These are phyloP conservation scores for Xerus inauris DNA, from an alignment of 2,113 vertebrate genomes.

Conservation along the genomic window DNA sequence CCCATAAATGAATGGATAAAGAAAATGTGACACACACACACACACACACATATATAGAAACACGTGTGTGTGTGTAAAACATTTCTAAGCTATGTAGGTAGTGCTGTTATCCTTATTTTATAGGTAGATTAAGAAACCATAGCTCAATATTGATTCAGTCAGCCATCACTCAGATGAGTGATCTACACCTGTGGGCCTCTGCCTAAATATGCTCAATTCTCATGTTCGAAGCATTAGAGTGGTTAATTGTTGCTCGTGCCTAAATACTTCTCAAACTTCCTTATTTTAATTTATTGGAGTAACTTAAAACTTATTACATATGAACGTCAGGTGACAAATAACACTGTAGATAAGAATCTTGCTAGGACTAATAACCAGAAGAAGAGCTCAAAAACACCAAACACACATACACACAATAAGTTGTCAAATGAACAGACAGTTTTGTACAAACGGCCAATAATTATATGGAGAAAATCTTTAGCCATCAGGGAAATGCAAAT, in stretches of 20 bases:
- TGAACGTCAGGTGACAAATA: slow-evolving; percentile 73
- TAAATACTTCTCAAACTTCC: slow-evolving; percentile 28
- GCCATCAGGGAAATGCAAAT: not conserved
- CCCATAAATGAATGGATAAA: too few relatives aligned
- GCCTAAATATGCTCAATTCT: slow-evolving; percentile 5
- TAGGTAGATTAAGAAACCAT: not conserved
- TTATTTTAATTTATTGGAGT: slow-evolving; percentile 36
- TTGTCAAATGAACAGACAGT: not conserved
- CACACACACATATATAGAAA: too few relatives aligned
- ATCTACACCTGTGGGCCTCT: not conserved
- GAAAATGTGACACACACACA: too few relatives aligned
- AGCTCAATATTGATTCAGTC: not conserved
- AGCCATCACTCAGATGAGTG: not conserved
- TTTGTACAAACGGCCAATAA: not conserved
- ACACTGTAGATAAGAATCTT: slow-evolving; percentile 1
- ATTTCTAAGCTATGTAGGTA: not conserved
- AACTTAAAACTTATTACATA: slow-evolving; percentile 28
- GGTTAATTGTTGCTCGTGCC: slow-evolving; percentile 16
- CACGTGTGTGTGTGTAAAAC: not conserved
- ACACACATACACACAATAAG: not conserved
- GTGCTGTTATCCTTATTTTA: not conserved
- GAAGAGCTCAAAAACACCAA: not conserved
- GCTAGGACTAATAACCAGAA: not conserved
- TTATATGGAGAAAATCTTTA: not conserved
- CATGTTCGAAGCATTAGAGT: slow-evolving; percentile 1